Evolutionary conservation across 92 coral and sea anemone species (phyloP).

Genomic region (Phenganax subtilis): DNA sequence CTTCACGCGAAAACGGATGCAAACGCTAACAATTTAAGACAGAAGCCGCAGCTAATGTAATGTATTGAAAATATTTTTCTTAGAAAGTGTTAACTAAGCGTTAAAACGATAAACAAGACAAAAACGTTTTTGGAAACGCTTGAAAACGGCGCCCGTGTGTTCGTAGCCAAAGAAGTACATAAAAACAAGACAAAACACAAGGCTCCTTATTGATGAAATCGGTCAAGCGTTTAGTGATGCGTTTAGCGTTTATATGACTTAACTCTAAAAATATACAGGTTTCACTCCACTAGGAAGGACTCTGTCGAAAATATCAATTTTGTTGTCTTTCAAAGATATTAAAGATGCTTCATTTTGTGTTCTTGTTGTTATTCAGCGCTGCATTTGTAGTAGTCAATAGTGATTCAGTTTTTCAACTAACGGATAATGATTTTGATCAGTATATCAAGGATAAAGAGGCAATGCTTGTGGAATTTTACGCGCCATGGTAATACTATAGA

Average conservation of each 20-base stretch:
- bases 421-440: conserved; percentile 63
- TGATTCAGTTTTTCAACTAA: conserved; percentile 68
- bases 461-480: conserved; percentile 84
- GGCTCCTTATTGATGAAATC: neutral
- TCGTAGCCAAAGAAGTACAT: too few species aligned
- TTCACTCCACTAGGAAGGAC: neutral
- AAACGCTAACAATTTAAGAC: too few species aligned
- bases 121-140: too few species aligned
- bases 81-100: too few species aligned
- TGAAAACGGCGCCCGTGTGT: too few species aligned
- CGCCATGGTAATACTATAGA: conserved; percentile 71
- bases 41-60: too few species aligned
- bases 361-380: neutral
- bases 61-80: too few species aligned
- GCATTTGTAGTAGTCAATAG: neutral
- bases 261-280: conserved; percentile 19
- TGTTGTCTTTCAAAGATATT: neutral
- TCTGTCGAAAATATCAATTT: neutral
- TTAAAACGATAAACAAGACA: too few species aligned
- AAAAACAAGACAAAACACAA: neutral
- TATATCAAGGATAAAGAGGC: conserved; percentile 64
- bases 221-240: conserved; percentile 27
- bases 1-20: too few species aligned
- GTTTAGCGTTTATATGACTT: neutral
- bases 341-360: conserved; percentile 14